phyloP scores from a whole-genome alignment of 2,113 vertebrate species.

The Crotalus helleri region DNA sequence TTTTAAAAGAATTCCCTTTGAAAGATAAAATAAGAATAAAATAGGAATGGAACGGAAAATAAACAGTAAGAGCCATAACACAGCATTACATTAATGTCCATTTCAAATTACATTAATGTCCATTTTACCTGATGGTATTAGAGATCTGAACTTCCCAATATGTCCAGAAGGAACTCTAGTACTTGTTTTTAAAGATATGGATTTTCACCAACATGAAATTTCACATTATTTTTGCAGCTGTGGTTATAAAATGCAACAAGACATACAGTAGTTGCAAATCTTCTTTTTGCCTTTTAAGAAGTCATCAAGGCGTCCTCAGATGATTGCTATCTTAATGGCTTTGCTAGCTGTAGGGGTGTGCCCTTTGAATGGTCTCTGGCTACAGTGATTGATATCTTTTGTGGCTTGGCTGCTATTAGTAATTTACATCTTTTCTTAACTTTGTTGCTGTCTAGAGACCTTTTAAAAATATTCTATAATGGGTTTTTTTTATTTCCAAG shows the following conservation, averaged over 20 bases:
- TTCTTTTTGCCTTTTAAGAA: neutral
- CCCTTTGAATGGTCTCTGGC: slow-evolving; percentile 3
- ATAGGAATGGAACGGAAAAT: neutral
- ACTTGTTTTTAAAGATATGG: neutral
- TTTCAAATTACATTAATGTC: neutral
- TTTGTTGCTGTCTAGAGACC: neutral
- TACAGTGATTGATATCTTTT: slow-evolving; percentile 13
- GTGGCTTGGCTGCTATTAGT: slow-evolving; percentile 9
- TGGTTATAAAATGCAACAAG: neutral
- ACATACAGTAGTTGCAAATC: neutral
- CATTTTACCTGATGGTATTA: neutral
- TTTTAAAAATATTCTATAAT: neutral
- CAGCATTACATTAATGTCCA: neutral
- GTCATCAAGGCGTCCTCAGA: neutral
- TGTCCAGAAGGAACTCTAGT: neutral
- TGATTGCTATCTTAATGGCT: slow-evolving; percentile 7
- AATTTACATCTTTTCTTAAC: slow-evolving; percentile 21
- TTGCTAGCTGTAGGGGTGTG: neutral
- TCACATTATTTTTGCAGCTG: neutral
- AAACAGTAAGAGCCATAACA: neutral
- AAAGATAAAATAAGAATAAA: neutral
- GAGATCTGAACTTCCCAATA: neutral
- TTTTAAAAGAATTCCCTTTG: neutral
- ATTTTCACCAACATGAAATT: neutral
- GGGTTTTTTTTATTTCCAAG: neutral